Base-by-base conservation (phyloP, 2,888 invertebrate species). In the Atethmia centrago region DNA sequence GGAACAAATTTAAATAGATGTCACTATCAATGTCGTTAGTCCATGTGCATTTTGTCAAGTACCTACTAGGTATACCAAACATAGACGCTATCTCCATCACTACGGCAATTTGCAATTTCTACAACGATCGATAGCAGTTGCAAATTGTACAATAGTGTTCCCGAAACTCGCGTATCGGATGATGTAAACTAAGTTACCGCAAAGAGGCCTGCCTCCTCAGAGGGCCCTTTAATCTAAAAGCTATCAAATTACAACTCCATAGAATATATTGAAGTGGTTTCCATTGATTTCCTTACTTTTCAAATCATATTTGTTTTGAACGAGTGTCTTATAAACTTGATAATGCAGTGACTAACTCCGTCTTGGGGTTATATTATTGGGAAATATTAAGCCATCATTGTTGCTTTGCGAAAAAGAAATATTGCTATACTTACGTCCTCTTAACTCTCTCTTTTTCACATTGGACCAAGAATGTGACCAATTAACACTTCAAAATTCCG, bases 181-280 rank as follows among this genome's bases (percentile, higher is more conserved):
- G 82, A 83, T 82, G 81, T 82, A 87, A 88, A 90, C 85, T 86
- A 71, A 87, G 83, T 90, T 89, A 90, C 87, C 79, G 59, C 83
- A 87, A 76, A 78, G 77, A 79, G 74, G 70, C 80, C 84, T 71
- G 77, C 74, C 71, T 79, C 67, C 66, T 77, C 67, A 47, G 74
- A 85, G 74, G 83, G 77, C 89, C 89, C 86, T 89, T 88, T 89
- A 89, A 90, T 89, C 87, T 88, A 85, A 88, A 91, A 87, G 87
- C 87, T 88, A 91, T 88, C 82, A 81, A 88, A 87, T 88, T 86
- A 88, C 83, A 65, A 73, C 75, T 74, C 80, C 85, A n/a, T 86
- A 83, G 82, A 87, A 80, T 79, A 66, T 81, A 71, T 77, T 66
- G 51, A 82, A 85, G 72, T 77, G 83, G 80, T 85, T 86, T 80